A percentile compares a stretch with the other conserved stretches of the same genome.
phyloP scores from a whole-genome alignment of 2,888 invertebrate species.

The Clepsis dumicolana region DNA sequence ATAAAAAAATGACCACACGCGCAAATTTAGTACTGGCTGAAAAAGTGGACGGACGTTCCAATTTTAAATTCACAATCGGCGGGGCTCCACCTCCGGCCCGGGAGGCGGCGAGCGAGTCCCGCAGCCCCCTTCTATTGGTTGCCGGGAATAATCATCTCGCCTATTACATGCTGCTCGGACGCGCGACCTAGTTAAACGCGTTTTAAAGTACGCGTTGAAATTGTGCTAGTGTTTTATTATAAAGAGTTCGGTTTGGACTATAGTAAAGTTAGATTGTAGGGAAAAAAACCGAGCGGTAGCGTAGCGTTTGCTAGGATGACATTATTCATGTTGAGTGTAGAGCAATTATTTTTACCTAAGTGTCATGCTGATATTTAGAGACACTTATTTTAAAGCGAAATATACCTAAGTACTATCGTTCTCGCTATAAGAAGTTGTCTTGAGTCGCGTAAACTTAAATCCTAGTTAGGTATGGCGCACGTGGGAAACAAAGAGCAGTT shows the following conservation, averaged over 20 bases:
- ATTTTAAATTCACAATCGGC: conserved; percentile 39
- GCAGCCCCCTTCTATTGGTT: conserved; percentile 72
- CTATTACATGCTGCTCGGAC: conserved; percentile 63
- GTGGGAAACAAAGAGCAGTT: neutral
- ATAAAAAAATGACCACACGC: neutral
- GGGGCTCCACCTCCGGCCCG: conserved; percentile 40
- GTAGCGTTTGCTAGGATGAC: neutral
- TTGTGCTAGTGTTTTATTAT: neutral
- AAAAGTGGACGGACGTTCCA: conserved; percentile 18
- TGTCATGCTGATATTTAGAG: too few relatives aligned
- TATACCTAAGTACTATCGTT: too few relatives aligned
- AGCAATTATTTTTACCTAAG: too few relatives aligned
- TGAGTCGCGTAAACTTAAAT: neutral
- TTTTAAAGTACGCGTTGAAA: conserved; percentile 32
- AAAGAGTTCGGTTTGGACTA: neutral
- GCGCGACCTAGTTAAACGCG: conserved; percentile 38
- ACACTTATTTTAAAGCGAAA: too few relatives aligned
- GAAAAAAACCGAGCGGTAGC: neutral
- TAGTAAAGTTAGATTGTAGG: neutral
- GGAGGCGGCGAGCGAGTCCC: conserved; percentile 39
- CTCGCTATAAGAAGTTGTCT: too few relatives aligned
- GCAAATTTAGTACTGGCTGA: conserved; percentile 13
- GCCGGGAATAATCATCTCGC: conserved; percentile 66
- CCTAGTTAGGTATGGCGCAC: neutral
- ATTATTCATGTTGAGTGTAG: too few relatives aligned